Base-by-base conservation (phyloP, 1,140 invertebrate species). In the Temnothorax curvispinosus region DNA sequence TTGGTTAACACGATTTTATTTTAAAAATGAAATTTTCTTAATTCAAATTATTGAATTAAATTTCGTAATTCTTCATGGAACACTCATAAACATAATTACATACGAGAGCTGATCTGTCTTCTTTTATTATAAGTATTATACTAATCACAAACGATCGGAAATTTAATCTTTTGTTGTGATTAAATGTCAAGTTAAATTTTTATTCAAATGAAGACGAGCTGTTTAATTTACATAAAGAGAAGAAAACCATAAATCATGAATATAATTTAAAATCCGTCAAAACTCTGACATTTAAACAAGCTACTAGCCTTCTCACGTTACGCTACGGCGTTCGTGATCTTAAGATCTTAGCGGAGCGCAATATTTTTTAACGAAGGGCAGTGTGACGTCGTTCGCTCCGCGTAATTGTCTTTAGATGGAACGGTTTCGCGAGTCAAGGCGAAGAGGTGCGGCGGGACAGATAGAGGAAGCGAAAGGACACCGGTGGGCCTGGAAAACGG, bases 181-280 rank as follows among this genome's bases (percentile, higher is more conserved):
- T 75, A 84, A 84, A 75, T 84, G 44, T 75, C 80, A 82, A 74
- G 38, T 58, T 72, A 74, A 74, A 72, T 21, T 13, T 82, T 41
- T 74, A 50, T 75, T 47, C 18, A 62, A 84, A 84, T 50, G 35
- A 54, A 52, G 15, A 50, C 2, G 15, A 60, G 4, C 32, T 60
- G 27, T 32, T 47, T 8, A 62, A 84, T 60, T 15, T 18, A 38
- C 18, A 0, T 21, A 27, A 35, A 82, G 74, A 35, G 3, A 72
- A 11, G 1, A 58, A 44, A 50, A 5, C n/a, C 21, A 38, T 41
- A 18, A 47, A 41, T 35, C 7, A 4, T 27, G 11, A 62, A 84
- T 47, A 60, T 47, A 35, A 82, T 74, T 72, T 21, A 47, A 58
- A 84, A 18, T 27, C 44, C 71, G 32, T 38, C 7, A 47, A 74